Evolutionary conservation across 2,113 vertebrate species (phyloP).

Genomic region (Thinocorus orbignyianus): DNA sequence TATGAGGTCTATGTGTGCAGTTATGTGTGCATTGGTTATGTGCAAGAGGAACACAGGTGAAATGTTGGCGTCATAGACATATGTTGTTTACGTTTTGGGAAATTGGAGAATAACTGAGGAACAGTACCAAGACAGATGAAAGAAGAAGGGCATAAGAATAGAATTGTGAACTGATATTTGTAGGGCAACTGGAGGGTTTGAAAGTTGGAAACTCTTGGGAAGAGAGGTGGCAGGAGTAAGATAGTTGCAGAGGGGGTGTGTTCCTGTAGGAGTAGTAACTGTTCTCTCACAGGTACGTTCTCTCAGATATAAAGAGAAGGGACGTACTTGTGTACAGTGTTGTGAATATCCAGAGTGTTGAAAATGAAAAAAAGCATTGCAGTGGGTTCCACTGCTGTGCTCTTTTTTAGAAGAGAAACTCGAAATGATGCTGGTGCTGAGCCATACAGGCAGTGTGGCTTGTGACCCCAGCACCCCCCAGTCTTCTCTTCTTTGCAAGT

Average conservation of each 20-base stretch:
- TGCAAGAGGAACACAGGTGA: neutral
- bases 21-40: neutral
- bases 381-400: neutral
- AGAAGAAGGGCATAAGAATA: neutral
- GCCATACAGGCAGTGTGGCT: neutral
- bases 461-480: rapidly evolving
- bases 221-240: neutral
- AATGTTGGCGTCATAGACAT: neutral
- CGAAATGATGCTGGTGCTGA: neutral
- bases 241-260: neutral
- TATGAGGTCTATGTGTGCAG: neutral
- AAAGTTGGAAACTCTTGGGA: neutral
- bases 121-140: neutral
- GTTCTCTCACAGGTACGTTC: neutral
- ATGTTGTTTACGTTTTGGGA: neutral
- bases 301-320: neutral
- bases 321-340: neutral
- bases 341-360: neutral
- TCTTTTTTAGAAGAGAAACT: neutral
- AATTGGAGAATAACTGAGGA: neutral
- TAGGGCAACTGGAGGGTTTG: neutral
- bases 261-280: neutral
- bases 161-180: neutral
- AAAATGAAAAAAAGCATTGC: neutral
- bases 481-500: neutral